Conservation (phyloP, 2,888 invertebrate species). For the Tiliacea citrago region DNA sequence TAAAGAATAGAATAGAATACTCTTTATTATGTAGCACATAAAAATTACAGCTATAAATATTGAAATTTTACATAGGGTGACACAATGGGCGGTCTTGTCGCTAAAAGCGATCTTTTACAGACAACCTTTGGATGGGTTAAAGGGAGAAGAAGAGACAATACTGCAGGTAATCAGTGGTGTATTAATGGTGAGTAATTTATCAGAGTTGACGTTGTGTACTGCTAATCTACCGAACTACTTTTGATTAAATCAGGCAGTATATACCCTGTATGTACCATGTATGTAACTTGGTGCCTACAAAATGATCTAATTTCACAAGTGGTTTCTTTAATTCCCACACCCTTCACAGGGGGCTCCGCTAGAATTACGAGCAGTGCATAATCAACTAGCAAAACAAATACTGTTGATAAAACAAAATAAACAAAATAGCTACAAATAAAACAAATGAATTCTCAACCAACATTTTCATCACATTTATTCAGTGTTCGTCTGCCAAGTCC, state of each 20-base stretch:
- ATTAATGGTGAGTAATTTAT: background rate
- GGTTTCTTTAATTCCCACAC: background rate
- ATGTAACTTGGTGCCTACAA: background rate
- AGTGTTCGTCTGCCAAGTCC: slow-evolving; percentile 47
- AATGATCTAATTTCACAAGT: background rate
- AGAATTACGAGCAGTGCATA: background rate
- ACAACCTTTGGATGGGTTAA: too few species aligned
- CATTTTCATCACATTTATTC: background rate
- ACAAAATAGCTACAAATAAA: slow-evolving; percentile 3
- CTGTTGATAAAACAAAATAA: background rate
- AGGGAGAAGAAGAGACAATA: too few species aligned
- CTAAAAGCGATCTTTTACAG: too few species aligned
- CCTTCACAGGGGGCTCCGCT: background rate
- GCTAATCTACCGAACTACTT: background rate
- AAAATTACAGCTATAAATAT: too few species aligned
- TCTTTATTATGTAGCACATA: too few species aligned
- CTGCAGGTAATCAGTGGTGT: too few species aligned
- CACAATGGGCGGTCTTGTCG: too few species aligned
- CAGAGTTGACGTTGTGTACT: background rate
- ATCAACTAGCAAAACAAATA: background rate
- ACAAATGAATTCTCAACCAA: slow-evolving; percentile 9
- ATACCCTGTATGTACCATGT: too few species aligned
- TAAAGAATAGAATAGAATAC: too few species aligned
- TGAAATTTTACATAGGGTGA: too few species aligned
- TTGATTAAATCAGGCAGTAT: background rate